Evolutionary conservation across 2,888 invertebrate genomes (phyloP), one percentile per base, ranked within the genome.

Genomic region (Alviniconcha strummeri): DNA sequence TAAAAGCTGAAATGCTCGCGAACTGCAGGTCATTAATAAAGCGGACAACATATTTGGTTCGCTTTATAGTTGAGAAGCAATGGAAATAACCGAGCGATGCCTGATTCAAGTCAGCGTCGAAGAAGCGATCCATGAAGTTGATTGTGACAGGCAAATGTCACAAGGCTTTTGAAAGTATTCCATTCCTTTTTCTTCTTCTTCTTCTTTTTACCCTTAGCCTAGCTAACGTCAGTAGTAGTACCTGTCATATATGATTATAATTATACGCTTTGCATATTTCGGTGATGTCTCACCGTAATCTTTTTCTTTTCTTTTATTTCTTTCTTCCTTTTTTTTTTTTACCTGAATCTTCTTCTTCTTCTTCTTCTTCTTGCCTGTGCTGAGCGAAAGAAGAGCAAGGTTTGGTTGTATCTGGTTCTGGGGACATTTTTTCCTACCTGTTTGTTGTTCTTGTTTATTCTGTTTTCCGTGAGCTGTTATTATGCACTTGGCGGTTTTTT

Each of bases 131-230:
- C 36, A 36, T 64, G 52, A 57, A 36, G 78, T 78, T 57, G 78
- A 78, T 78, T 78, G 60, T 78, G 78, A 78, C 78, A 78, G 64
- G 78, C 11, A 55, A 64, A 64, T 52, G 78, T 13, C 78, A 78
- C 52, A 19, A 11, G 11, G 78, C 60, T 78, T 78, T 78, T 36
- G 36, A 64, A 78, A 78, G 60, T 57, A 60, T 78, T n/a, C 57
- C 64, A 64, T 57, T 36, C 57, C 52, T 78, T 78, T 69, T 17
- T 69, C n/a, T 17, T 15, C 6, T 69, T 13, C n/a, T 13, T 17
- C n/a, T 6, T 17, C n/a, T 17, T 15, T 69, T 64, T 77, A 36
- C 36, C 36, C 36, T 7, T 72, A 13, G n/a, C 57, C 57, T 55
- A 11, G 52, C 76, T 57, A 77, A 57, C 19, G 76, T 5, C 76